These are phyloP conservation scores for Temnothorax rugatulus DNA, from an alignment of 2,888 invertebrate species.

Conservation along the genomic window DNA sequence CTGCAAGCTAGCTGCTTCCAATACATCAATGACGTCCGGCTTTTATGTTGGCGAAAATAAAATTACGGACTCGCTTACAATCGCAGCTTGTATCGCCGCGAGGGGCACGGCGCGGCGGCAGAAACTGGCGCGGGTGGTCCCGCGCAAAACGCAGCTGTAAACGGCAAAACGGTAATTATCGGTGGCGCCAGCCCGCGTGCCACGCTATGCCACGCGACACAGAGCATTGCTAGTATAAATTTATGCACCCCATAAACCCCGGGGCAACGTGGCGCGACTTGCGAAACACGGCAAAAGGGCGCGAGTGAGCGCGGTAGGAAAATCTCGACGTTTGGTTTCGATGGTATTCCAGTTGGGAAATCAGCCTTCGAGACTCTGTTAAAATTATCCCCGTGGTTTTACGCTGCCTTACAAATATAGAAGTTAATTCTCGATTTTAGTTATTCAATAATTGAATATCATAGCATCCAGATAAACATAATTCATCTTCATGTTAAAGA, in stretches of 20 bases:
- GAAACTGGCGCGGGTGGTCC: background rate
- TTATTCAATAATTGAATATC: background rate
- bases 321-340: background rate
- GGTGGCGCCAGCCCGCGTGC: slow-evolving; percentile 36
- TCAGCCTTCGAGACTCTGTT: background rate
- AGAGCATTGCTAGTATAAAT: background rate
- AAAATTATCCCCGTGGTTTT: background rate
- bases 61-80: slow-evolving; percentile 26
- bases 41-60: slow-evolving; percentile 19
- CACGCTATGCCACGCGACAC: slow-evolving; percentile 24
- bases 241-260: slow-evolving; percentile 30
- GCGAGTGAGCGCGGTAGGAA: slow-evolving; percentile 12
- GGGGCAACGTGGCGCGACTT: slow-evolving; percentile 34
- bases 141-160: slow-evolving; percentile 26
- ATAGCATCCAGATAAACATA: background rate
- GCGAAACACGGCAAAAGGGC: slow-evolving; percentile 9
- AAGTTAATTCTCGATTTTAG: background rate
- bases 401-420: background rate
- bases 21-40: background rate
- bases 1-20: background rate
- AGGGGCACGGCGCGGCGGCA: background rate
- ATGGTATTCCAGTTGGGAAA: slow-evolving; percentile 17
- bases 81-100: background rate
- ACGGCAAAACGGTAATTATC: slow-evolving; percentile 50
- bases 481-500: background rate